Base-by-base conservation (phyloP, 2,888 invertebrate species). In the Alcis repandata region DNA sequence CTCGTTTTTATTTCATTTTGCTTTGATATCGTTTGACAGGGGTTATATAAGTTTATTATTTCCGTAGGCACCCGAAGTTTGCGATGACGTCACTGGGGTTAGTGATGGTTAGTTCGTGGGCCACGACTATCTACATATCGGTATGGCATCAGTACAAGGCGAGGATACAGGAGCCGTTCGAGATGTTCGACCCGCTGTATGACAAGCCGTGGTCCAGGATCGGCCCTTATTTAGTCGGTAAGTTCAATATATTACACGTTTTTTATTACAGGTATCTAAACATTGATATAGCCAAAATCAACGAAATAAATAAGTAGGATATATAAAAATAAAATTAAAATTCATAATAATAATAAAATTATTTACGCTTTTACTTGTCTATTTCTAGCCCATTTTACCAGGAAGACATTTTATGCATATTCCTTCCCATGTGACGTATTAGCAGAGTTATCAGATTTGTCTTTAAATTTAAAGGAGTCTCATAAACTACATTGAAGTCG, bases 151-250 rank as follows among this genome's bases (percentile, higher is more conserved):
- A 96, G 76, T 97, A 97, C 83, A 94, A 95, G 54, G 96, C 96
- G 52, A 93, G 96, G 73, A 96, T 97, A 63, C 95, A 97, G 74
- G 95, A 96, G 79, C 97, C 97, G 0, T 97, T 97, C 77, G 97
- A 97, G 72, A 95, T 97, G 79, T 97, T 97, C 85, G 97, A 97
- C 86, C 95, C 96, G 71, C 90, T 97, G 8, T 97, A 97, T 83
- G 97, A 97, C 86, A 97, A 97, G 78, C 97, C 97, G 9, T 97
- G 97, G 97, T 94, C 96, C 69, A 94, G 97, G 77, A 95, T 97
- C 22, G 97, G 97, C 9, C 96, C 97, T 10, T 97, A 97, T 84
- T 94, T 97, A 79, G 92, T 97, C 54, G 97, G 97, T 95, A 85
- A 93, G 91, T 78, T 32, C 19, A 68, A 32, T 54, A 9, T 3